A percentile compares a stretch with the other conserved stretches of the same genome.
These are phyloP conservation scores for Gouania willdenowi DNA, from an alignment of 2,797 vertebrate species.

Conservation along the genomic window DNA sequence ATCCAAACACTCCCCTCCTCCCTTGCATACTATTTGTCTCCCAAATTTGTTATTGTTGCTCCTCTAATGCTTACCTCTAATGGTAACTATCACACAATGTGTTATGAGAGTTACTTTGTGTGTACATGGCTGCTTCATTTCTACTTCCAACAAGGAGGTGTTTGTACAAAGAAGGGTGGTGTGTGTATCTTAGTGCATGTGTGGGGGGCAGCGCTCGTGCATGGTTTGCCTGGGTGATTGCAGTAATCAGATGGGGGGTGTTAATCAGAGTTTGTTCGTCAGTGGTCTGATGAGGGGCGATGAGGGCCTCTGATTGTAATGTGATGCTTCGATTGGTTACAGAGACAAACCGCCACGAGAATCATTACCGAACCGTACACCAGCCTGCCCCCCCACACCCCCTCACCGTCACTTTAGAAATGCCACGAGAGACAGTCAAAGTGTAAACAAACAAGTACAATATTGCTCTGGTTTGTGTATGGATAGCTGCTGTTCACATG, in stretches of 20 bases:
- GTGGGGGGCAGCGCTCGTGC: constrained; percentile 52
- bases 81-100: constrained; percentile 14
- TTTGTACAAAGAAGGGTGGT: too few species aligned
- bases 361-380: constrained; percentile 50
- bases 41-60: constrained; percentile 13
- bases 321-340: constrained; percentile 68
- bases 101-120: constrained; percentile 35
- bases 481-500: constrained; percentile 27
- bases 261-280: constrained; percentile 83
- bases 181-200: too few species aligned
- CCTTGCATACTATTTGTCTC: constrained; percentile 12
- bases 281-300: constrained; percentile 77
- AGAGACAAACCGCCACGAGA: constrained; percentile 53
- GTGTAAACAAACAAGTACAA: constrained; percentile 69
- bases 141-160: too few species aligned
- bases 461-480: constrained; percentile 7
- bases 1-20: constrained; percentile 1
- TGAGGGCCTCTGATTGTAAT: constrained; percentile 79
- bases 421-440: constrained; percentile 14
- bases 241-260: constrained; percentile 79
- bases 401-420: constrained; percentile 17
- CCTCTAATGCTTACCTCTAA: constrained; percentile 24
- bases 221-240: constrained; percentile 72
- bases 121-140: neutral
- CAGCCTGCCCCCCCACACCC: neutral